Conservation (phyloP, 2,113 vertebrate genomes). For the Megalops atlanticus region DNA sequence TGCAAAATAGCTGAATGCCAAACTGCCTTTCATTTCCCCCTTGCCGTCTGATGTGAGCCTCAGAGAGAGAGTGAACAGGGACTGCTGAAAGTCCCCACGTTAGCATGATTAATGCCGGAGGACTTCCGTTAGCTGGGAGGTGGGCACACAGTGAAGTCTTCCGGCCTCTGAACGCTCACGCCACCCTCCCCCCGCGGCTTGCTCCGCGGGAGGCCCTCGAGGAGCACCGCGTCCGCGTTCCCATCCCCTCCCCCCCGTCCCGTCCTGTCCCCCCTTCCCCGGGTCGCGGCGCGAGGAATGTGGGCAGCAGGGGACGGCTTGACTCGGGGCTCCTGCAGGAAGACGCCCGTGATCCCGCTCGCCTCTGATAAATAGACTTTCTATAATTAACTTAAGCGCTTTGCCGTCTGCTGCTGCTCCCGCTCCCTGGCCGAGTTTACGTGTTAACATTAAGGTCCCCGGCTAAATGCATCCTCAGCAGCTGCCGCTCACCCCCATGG, state of each 20-base stretch:
- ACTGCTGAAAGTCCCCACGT: constrained; percentile 8
- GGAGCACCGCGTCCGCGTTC: too few species aligned
- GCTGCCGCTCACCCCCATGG: neutral
- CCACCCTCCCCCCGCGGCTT: too few species aligned
- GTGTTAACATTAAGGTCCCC: neutral
- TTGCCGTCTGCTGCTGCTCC: neutral
- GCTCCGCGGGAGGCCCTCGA: too few species aligned
- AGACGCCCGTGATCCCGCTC: constrained; percentile 6
- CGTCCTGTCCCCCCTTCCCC: too few species aligned
- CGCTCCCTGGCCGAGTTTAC: neutral
- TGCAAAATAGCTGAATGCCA: constrained; percentile 68
- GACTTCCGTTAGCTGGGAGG: neutral
- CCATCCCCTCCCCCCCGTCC: too few species aligned
- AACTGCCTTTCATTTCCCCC: constrained; percentile 55
- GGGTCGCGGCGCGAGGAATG: too few species aligned
- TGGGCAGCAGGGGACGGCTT: neutral
- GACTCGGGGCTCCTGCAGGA: neutral
- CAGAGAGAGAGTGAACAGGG: constrained; percentile 33
- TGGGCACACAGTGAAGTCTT: too few species aligned
- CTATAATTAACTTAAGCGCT: constrained; percentile 21
- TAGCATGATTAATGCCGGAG: constrained; percentile 10
- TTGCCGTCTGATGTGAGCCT: constrained; percentile 40
- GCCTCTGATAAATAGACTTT: neutral
- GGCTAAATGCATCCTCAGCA: constrained; percentile 3
- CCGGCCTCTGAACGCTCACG: too few species aligned